Percentiles rank a stretch among this genome's conserved stretches.
Conservation (phyloP, 2,797 vertebrate genomes). For the Lacerta viridis region DNA sequence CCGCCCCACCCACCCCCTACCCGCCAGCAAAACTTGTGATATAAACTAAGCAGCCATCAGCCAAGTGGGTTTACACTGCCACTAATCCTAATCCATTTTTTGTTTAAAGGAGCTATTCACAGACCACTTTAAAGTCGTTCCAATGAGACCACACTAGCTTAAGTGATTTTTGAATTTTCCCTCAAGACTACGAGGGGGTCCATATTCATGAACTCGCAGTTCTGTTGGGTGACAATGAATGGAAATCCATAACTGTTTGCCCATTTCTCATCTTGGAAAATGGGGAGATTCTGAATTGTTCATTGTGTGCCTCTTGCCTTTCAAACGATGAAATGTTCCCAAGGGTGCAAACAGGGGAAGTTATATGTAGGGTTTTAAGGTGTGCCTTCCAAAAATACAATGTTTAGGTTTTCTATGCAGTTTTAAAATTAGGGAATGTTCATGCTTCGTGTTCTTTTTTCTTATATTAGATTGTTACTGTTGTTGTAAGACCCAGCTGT, state of each 20-base stretch:
- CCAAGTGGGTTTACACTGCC: conserved; percentile 62
- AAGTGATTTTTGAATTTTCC: conserved; percentile 26
- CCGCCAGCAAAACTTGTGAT: conserved; percentile 82
- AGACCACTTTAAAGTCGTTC: conserved; percentile 26
- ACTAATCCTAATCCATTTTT: conserved; percentile 63
- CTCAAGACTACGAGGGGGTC: conserved; percentile 57
- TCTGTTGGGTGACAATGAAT: conserved; percentile 65
- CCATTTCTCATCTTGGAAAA: conserved; percentile 76
- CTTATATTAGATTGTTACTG: not conserved
- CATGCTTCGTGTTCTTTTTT: no score
- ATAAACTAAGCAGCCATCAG: conserved; percentile 59
- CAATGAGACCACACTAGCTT: conserved; percentile 15
- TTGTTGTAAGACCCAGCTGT: not conserved
- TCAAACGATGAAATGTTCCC: conserved; percentile 14
- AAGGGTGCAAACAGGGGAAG: conserved; percentile 42
- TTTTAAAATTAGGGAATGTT: not conserved
- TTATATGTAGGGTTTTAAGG: not conserved
- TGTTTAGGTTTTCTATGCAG: not conserved
- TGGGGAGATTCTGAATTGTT: conserved; percentile 67
- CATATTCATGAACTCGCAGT: conserved; percentile 48
- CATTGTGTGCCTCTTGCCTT: conserved; percentile 43
- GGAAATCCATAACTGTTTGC: conserved; percentile 75
- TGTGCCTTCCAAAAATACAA: not conserved
- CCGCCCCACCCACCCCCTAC: conserved; percentile 83
- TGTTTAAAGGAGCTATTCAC: conserved; percentile 15